Conservation (phyloP, 2,888 invertebrate genomes). For the Pachliopta kotzebuea region DNA sequence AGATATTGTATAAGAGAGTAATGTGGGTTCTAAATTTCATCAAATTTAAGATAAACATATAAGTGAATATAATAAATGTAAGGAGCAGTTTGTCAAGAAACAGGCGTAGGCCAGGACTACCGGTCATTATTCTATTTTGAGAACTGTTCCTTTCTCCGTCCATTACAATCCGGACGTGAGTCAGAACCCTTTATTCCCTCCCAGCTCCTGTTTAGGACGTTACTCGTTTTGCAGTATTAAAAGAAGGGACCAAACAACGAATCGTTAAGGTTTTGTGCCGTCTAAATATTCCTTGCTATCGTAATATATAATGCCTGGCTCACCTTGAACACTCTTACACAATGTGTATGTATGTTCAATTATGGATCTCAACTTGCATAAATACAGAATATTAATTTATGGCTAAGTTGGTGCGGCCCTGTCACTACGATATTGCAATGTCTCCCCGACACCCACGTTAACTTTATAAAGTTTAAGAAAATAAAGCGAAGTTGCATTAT, state of each 20-base stretch:
- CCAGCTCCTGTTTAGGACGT: slow-evolving; percentile 43
- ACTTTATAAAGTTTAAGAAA: slow-evolving; percentile 24
- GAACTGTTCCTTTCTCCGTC: slow-evolving; percentile 61
- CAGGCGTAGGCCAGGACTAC: slow-evolving; percentile 64
- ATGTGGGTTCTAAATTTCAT: not conserved
- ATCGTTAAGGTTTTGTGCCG: slow-evolving; percentile 55
- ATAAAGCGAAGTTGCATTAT: slow-evolving; percentile 23
- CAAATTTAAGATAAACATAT: not conserved
- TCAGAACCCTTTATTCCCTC: slow-evolving; percentile 69
- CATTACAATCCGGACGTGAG: slow-evolving; percentile 65
- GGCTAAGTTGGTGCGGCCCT: slow-evolving; percentile 41
- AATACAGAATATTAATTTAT: slow-evolving; percentile 56
- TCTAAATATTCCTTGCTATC: slow-evolving; percentile 65
- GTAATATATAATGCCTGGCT: slow-evolving; percentile 64
- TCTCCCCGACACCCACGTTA: slow-evolving; percentile 30
- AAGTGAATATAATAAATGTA: not conserved
- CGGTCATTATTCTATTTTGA: slow-evolving; percentile 67
- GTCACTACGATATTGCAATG: slow-evolving; percentile 29
- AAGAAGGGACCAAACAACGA: slow-evolving; percentile 28
- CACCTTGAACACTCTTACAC: slow-evolving; percentile 67
- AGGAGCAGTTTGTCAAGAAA: slow-evolving; percentile 44
- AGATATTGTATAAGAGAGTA: no score
- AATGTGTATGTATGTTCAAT: slow-evolving; percentile 65
- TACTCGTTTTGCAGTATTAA: slow-evolving; percentile 36
- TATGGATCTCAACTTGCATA: slow-evolving; percentile 50